Conservation (phyloP, 1,140 invertebrate genomes). For the Pseudomyrmex sp. region DNA sequence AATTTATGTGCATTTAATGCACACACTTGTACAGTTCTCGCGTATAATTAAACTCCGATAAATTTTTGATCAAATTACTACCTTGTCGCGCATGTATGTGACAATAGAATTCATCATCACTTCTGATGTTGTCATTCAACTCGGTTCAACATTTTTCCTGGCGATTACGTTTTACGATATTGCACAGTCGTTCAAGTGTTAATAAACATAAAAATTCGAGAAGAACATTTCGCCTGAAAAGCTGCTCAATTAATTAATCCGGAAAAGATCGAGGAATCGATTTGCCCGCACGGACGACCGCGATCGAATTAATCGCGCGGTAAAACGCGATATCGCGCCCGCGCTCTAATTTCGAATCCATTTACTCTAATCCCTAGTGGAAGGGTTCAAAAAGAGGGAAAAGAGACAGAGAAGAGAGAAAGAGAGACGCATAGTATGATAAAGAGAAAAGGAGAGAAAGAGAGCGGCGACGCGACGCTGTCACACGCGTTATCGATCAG, state of each 20-base stretch:
- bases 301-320: slow-evolving; percentile 54
- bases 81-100: neutral
- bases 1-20: neutral
- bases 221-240: neutral
- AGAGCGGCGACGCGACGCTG: slow-evolving; percentile 38
- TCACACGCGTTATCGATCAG: slow-evolving; percentile 58
- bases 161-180: slow-evolving; percentile 21
- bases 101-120: neutral
- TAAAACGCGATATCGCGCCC: slow-evolving; percentile 53
- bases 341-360: slow-evolving; percentile 59
- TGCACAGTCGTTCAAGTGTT: neutral
- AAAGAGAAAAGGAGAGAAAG: neutral
- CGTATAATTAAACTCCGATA: neutral
- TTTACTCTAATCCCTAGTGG: slow-evolving; percentile 49
- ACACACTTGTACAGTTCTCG: neutral
- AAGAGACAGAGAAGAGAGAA: neutral
- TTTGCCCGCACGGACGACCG: slow-evolving; percentile 32
- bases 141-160: slow-evolving; percentile 20
- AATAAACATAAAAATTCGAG: slow-evolving; percentile 27
- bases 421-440: neutral
- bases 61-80: neutral
- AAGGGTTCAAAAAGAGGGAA: slow-evolving; percentile 15
- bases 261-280: slow-evolving; percentile 44
- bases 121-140: neutral
- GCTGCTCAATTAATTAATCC: slow-evolving; percentile 12